Evolutionary conservation across 2,888 invertebrate genomes (phyloP), one percentile per base, ranked within the genome.

Genomic region (Phortica okadai): DNA sequence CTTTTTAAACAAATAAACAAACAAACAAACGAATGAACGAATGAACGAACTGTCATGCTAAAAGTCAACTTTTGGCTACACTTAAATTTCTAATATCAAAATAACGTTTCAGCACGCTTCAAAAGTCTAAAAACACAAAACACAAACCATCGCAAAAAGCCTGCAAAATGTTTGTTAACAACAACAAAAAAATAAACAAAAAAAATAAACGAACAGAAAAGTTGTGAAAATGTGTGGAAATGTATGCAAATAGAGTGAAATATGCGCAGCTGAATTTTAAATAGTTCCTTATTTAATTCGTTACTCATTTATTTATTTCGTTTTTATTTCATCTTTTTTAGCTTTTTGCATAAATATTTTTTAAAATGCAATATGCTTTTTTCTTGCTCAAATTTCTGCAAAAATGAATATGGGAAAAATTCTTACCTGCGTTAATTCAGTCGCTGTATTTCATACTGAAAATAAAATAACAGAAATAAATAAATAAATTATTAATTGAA

Each of bases 181-280:
- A 50, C 50, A 50, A 50, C 6, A 50, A 50, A 50, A 50, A 3
- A 50, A 8, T 0, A 50, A 50, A 50, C 0, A 50, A 14, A 45
- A 69, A 5, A 69, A 69, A 59, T 25, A 41, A 64, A 33, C 25
- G 41, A 64, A 14, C 25, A 11, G 33, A 64, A 64, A 11, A 64
- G 64, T 33, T 14, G 41, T 64, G 64, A 64, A 64, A 33, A 25
- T 64, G 41, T 33, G n/a, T 33, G 54, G 54, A 72, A 72, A 72
- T 56, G 56, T 54, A 72, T 72, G 41, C 56, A 72, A 72, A 72
- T 33, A 56, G 33, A 56, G 56, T 41, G 54, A 72, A 72, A 72
- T 72, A 56, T 56, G 70, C 70, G n/a, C 6, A 11, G 54, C 56
- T 25, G 70, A 21, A 72, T 72, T 72, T 72, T 72, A 72, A 72